Evolutionary conservation across 35 echinoderm and acorn worm species (phyloP), one percentile per base, ranked within the genome.

Genomic region (Apostichopus parvimensis): DNA sequence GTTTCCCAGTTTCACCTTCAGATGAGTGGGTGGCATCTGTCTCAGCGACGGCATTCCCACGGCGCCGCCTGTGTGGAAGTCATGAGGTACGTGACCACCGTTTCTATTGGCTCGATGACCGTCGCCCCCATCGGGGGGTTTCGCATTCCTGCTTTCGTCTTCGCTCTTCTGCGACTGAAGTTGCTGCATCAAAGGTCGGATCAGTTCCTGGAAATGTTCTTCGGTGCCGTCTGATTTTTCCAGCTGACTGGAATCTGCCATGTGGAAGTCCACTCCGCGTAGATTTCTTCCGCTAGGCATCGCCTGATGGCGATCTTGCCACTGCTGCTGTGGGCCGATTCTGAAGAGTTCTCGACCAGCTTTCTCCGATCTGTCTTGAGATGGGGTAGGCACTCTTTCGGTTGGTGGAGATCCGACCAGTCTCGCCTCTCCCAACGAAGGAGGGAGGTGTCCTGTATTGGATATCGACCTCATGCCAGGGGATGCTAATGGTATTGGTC

Each of bases 181-280:
- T 34, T 79, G 72, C 20, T 79, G 71, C 89, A 91, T 91, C 53
- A 91, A 72, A 24, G 89, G 89, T 21, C 77, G 71, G 5, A 91
- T 91, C 45, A 91, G n/a, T 60, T 91, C 89, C 26, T 91, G 89
- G 56, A 91, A 91, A 53, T 79, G 89, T n/a, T 91, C 89, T 26
- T 79, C 77, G 75, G 11, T 53, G 86, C 20, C 72, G 64, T 88
- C 86, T 0, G 86, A 57, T 73, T 88, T 88, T 20, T 84, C 86
- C 26, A 23, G 22, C 12, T 75, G 71, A 64, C 17, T 88, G 62
- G 61, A 52, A 9, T 65, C 21, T 54, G 58, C 24, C 1, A 73
- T 23, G 4, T 7, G 14, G 17, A 84, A 84, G 55, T 8, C 8
- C 12, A 84, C 54, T 22, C 81, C 57, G 23, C 81, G 54, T 7